Evolutionary conservation across 1,140 invertebrate genomes (phyloP).

Genomic region (Lepidostoma basale): DNA sequence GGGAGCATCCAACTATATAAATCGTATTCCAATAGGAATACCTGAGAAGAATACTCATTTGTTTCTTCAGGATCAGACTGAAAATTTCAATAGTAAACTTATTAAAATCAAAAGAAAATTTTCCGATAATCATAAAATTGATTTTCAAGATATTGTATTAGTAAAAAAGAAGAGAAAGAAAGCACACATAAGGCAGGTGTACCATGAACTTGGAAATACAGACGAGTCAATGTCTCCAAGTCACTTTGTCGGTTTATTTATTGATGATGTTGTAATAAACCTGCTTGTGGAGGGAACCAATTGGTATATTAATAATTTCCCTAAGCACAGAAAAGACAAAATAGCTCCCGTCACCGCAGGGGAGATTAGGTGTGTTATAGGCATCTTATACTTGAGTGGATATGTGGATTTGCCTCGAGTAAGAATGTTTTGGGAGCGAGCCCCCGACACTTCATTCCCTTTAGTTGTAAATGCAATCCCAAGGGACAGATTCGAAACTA

Average conservation of each 20-base stretch:
- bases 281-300: slow-evolving; percentile 37
- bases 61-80: not conserved
- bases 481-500: slow-evolving; percentile 45
- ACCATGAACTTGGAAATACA: not conserved
- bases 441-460: slow-evolving; percentile 43
- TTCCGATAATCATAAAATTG: not conserved
- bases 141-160: not conserved
- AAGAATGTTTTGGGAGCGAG: slow-evolving; percentile 43
- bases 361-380: slow-evolving; percentile 43
- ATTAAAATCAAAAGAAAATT: slow-evolving; percentile 3
- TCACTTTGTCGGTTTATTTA: slow-evolving; percentile 32
- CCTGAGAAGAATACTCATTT: not conserved
- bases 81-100: not conserved
- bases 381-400: slow-evolving; percentile 38
- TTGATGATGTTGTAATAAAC: slow-evolving; percentile 33
- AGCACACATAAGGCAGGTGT: not conserved
- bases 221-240: slow-evolving; percentile 3
- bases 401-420: slow-evolving; percentile 39
- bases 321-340: slow-evolving; percentile 31
- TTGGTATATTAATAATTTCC: slow-evolving; percentile 33
- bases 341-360: slow-evolving; percentile 24
- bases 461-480: slow-evolving; percentile 42
- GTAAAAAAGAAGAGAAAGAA: slow-evolving; percentile 9
- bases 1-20: not conserved
- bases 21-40: not conserved